Evolutionary conservation across 1,140 invertebrate species (phyloP).

Genomic region (honey bee (Apis mellifera)): DNA sequence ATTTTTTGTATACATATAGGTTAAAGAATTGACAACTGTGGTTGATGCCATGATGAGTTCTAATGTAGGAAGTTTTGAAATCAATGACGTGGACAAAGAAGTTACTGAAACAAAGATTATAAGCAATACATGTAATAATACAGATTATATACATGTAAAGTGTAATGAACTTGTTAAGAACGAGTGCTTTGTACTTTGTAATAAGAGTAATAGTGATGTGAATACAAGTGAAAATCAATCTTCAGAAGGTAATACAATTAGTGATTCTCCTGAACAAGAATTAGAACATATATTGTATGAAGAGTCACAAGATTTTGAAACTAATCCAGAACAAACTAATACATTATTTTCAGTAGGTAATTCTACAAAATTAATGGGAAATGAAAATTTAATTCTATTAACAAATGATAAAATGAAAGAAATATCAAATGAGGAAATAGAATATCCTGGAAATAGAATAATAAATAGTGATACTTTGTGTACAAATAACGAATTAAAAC

Average conservation of each 20-base stretch:
- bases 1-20: conserved; percentile 65
- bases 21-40: conserved; percentile 79
- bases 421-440: conserved; percentile 12
- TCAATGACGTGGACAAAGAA: conserved; percentile 17
- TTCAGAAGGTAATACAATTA: conserved; percentile 36
- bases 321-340: conserved; percentile 11
- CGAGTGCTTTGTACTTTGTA: conserved; percentile 27
- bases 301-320: conserved; percentile 32
- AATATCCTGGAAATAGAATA: conserved; percentile 27
- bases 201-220: conserved; percentile 40
- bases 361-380: conserved; percentile 8
- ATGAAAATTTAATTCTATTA: neutral
- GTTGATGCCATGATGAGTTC: conserved; percentile 72
- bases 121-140: conserved; percentile 14
- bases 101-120: conserved; percentile 25
- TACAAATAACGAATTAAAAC: conserved; percentile 48
- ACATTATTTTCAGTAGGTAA: conserved; percentile 24
- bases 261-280: conserved; percentile 54
- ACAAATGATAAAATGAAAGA: conserved; percentile 30
- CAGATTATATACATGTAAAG: conserved; percentile 35
- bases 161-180: conserved; percentile 45
- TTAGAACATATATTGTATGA: conserved; percentile 64
- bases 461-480: conserved; percentile 26
- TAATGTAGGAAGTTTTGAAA: conserved; percentile 38
- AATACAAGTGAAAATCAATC: conserved; percentile 33